phyloP scores from a whole-genome alignment of 2,797 vertebrate species.

The Spinus pinus region DNA sequence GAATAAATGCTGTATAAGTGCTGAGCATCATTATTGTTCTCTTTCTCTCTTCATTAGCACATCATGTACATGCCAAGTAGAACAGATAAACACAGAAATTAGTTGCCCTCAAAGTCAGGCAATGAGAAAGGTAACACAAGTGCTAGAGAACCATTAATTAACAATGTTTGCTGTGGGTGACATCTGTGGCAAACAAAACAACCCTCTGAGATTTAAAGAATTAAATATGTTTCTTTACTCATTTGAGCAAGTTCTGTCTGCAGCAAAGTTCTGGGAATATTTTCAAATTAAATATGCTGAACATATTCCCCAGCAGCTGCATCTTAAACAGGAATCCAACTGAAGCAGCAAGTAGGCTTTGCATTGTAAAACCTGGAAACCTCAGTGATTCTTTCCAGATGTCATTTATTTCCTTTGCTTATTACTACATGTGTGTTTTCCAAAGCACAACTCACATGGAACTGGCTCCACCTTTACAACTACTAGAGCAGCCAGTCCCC shows the following conservation, averaged over 20 bases:
- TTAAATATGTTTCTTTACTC: background rate
- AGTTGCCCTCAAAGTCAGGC: background rate
- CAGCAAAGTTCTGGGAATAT: background rate
- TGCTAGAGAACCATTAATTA: background rate
- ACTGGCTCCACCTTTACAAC: background rate
- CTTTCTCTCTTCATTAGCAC: slow-evolving; percentile 18
- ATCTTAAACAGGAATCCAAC: background rate
- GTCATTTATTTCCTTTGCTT: background rate
- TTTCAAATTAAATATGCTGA: background rate
- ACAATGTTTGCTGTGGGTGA: background rate
- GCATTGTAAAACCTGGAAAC: background rate
- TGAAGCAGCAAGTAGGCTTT: background rate
- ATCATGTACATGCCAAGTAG: background rate
- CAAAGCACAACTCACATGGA: background rate
- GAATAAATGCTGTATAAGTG: background rate
- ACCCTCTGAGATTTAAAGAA: background rate
- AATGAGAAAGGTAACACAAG: background rate
- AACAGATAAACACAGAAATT: slow-evolving; percentile 36
- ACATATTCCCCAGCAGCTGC: background rate
- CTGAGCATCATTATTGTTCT: slow-evolving; percentile 20
- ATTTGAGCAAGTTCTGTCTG: background rate
- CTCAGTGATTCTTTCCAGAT: background rate
- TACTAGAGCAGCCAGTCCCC: background rate
- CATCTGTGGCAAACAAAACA: background rate
- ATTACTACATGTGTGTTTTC: background rate